Evolutionary conservation across 2,113 vertebrate species (phyloP).

Genomic region (Pteruthius melanotis): DNA sequence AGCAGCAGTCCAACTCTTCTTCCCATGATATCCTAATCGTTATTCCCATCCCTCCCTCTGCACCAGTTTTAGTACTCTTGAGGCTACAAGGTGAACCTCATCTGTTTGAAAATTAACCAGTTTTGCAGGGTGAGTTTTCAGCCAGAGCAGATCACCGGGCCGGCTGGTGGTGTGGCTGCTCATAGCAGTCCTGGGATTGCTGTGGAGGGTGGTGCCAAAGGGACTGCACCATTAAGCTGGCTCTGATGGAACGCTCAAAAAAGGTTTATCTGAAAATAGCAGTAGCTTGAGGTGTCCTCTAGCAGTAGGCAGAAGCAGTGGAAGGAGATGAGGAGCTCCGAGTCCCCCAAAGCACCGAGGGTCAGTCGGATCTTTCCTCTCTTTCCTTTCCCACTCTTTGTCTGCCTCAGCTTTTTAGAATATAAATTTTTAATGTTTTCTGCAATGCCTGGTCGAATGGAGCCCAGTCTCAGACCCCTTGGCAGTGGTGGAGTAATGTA

Average conservation of each 20-base stretch:
- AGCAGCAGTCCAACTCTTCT: background rate
- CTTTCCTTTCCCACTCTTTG: background rate
- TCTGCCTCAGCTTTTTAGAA: background rate
- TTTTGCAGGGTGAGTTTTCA: background rate
- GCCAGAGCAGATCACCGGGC: background rate
- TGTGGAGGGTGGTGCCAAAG: background rate
- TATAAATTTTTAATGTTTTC: background rate
- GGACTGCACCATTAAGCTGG: background rate
- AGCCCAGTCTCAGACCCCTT: background rate
- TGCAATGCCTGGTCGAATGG: background rate
- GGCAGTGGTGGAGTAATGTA: background rate
- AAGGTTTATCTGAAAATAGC: background rate
- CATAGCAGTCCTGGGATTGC: background rate
- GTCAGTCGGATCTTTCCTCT: fast-evolving
- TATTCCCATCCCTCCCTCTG: background rate
- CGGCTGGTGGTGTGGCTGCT: background rate
- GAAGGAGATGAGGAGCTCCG: background rate
- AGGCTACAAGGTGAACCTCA: background rate
- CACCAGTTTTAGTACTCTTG: background rate
- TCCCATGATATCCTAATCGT: background rate
- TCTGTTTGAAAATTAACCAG: background rate
- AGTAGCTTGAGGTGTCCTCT: background rate
- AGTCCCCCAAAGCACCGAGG: background rate
- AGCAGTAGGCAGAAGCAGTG: background rate
- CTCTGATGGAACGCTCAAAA: background rate